A percentile compares a stretch with the other conserved stretches of the same genome.
phyloP scores from a whole-genome alignment of 2,888 invertebrate species.

The Lysandra bellargus region DNA sequence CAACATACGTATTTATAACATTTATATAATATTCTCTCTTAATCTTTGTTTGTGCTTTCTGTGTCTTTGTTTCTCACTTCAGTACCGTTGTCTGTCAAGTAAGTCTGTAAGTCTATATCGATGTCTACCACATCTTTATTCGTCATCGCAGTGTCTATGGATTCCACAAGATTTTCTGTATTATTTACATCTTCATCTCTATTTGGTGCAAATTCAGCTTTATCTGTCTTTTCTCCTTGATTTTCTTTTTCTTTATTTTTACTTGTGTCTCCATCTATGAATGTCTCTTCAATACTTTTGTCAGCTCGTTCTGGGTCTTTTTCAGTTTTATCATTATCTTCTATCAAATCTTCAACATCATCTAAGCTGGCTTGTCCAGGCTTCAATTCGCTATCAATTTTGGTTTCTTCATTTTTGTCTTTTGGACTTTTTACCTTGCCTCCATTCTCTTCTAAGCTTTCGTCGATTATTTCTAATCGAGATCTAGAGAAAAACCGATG shows the following conservation, averaged over 20 bases:
- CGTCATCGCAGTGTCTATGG: background rate
- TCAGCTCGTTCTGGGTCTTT: constrained; percentile 36
- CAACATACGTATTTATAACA: constrained; percentile 20
- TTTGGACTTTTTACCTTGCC: constrained; percentile 52
- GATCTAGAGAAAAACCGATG: constrained; percentile 72
- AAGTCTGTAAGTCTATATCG: constrained; percentile 5
- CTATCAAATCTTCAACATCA: constrained; percentile 70
- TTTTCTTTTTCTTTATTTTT: background rate
- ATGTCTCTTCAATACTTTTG: background rate
- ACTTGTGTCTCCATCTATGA: background rate
- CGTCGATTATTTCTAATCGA: constrained; percentile 72
- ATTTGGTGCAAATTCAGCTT: background rate
- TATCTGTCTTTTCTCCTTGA: background rate
- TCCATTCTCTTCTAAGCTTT: constrained; percentile 63
- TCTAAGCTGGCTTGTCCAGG: constrained; percentile 69
- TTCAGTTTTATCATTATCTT: constrained; percentile 53
- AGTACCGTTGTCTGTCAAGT: constrained; percentile 3
- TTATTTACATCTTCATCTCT: background rate
- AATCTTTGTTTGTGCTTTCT: background rate
- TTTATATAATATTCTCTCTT: constrained; percentile 14
- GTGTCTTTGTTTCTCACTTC: constrained; percentile 15
- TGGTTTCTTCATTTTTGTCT: constrained; percentile 37
- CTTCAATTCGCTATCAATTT: constrained; percentile 48
- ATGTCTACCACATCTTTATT: background rate
- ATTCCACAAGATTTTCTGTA: background rate